Conservation (phyloP, 1,140 invertebrate species). For the Dendrolimus kikuchii region DNA sequence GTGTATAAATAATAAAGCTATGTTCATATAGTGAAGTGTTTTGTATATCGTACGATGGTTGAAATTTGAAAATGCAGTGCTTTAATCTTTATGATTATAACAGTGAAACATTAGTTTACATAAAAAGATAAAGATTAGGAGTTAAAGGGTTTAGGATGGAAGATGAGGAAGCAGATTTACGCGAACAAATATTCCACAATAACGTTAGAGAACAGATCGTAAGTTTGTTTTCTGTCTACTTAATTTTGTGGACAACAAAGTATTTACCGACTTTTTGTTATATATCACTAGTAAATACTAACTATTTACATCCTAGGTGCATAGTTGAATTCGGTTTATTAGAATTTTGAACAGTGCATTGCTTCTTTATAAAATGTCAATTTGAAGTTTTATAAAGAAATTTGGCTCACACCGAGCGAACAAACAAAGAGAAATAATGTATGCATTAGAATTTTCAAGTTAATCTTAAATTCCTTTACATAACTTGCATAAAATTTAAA, state of each 20-base stretch:
- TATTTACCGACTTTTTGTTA: background rate
- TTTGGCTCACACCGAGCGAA: no score
- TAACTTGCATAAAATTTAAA: no score
- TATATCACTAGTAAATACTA: background rate
- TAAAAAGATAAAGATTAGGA: conserved; percentile 40
- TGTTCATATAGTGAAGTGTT: conserved; percentile 2
- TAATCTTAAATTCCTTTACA: no score
- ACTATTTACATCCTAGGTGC: no score
- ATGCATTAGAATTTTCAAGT: no score
- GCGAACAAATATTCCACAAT: conserved; percentile 92
- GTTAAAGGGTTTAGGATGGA: conserved; percentile 43
- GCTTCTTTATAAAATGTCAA: no score
- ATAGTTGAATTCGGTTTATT: no score
- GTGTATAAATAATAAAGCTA: no score
- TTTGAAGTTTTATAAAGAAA: no score
- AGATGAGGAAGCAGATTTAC: conserved; percentile 80
- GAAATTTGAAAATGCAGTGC: conserved; percentile 44
- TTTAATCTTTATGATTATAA: conserved; percentile 28
- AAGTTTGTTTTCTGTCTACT: conserved; percentile 64
- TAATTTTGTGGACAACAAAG: background rate
- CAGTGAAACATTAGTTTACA: conserved; percentile 25
- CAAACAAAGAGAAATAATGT: no score
- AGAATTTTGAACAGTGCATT: no score
- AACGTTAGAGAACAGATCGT: conserved; percentile 94
- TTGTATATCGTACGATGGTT: conserved; percentile 18